These are phyloP conservation scores for Gymnodraco acuticeps DNA, from an alignment of 2,797 vertebrate species.

Conservation along the genomic window DNA sequence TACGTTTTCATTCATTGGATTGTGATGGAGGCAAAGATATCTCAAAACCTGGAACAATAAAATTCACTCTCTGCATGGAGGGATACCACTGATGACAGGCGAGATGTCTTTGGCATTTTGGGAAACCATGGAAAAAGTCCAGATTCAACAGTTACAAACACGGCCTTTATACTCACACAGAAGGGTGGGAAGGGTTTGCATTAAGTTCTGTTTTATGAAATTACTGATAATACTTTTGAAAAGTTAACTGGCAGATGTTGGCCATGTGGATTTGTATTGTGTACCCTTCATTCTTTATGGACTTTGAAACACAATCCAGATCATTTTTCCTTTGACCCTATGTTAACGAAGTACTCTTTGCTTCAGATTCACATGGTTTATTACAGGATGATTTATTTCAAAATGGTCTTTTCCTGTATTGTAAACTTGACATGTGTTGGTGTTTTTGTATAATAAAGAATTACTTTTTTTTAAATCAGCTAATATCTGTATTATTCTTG, in stretches of 20 bases:
- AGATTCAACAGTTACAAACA: background rate
- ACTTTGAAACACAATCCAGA: slow-evolving; percentile 1
- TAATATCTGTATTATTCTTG: slow-evolving; percentile 78
- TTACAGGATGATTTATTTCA: slow-evolving; percentile 13
- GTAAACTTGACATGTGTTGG: slow-evolving; percentile 47
- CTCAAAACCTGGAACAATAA: background rate
- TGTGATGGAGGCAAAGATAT: background rate
- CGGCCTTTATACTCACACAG: background rate
- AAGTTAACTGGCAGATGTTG: slow-evolving; percentile 11
- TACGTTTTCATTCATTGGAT: background rate
- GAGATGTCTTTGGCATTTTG: background rate
- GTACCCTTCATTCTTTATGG: background rate
- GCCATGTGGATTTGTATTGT: slow-evolving; percentile 6
- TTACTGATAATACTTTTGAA: background rate
- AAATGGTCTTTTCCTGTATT: slow-evolving; percentile 31
- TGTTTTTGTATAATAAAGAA: slow-evolving; percentile 59
- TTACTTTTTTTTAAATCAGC: slow-evolving; percentile 41
- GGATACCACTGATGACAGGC: background rate
- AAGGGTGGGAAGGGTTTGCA: background rate
- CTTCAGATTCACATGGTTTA: slow-evolving; percentile 20
- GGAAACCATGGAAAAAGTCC: background rate
- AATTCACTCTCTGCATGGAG: background rate
- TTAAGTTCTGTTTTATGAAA: slow-evolving; percentile 3
- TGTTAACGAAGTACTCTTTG: slow-evolving; percentile 34
- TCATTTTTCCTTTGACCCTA: background rate